Evolutionary conservation across 2,113 vertebrate species (phyloP).

Genomic region (Mastomys natalensis): DNA sequence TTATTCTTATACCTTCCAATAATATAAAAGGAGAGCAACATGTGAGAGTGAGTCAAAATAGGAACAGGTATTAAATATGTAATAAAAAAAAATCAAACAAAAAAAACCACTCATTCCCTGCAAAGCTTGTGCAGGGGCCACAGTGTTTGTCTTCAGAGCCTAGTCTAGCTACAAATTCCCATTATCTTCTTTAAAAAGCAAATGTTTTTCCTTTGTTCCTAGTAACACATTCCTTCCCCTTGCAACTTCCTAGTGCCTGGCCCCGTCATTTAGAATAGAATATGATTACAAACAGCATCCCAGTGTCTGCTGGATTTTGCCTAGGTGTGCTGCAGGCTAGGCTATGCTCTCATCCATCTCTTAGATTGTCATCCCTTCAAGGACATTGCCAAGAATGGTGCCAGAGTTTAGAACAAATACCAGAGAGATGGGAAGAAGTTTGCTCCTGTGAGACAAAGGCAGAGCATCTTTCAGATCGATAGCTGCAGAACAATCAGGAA

Average conservation of each 20-base stretch:
- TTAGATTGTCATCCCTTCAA: neutral
- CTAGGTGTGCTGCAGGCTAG: neutral
- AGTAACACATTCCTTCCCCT: neutral
- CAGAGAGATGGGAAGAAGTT: neutral
- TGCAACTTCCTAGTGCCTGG: neutral
- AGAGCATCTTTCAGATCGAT: neutral
- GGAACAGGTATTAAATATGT: neutral
- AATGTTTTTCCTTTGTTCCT: neutral
- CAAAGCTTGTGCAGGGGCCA: neutral
- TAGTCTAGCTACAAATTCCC: neutral
- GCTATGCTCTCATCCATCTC: neutral
- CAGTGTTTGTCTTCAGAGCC: neutral
- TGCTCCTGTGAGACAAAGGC: neutral
- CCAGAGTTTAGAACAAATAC: neutral
- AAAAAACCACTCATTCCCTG: neutral
- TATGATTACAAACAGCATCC: neutral
- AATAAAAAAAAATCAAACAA: neutral
- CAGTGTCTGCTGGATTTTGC: neutral
- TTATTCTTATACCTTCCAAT: neutral
- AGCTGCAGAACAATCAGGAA: neutral
- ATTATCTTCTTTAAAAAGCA: neutral
- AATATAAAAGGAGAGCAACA: slow-evolving; percentile 9
- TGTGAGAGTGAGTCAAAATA: neutral
- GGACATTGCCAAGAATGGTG: neutral
- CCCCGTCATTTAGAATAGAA: neutral